Evolutionary conservation across 2,797 vertebrate species (phyloP).

Genomic region (Clarias laeviceps): DNA sequence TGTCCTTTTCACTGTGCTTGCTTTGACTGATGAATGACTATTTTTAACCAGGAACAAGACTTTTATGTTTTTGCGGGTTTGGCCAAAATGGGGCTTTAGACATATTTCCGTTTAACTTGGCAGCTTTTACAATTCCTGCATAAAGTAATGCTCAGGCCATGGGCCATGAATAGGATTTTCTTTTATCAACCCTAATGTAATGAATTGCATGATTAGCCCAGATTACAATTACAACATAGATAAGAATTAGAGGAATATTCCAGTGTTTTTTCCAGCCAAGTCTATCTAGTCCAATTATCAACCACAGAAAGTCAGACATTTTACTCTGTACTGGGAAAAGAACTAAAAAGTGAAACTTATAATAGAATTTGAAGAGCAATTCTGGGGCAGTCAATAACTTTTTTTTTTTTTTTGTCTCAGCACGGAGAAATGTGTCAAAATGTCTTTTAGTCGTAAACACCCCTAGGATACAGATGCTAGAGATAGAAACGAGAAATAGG

Average conservation of each 20-base stretch:
- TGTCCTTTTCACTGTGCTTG: conserved; percentile 10
- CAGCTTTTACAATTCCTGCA: not conserved
- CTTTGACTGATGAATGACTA: conserved; percentile 14
- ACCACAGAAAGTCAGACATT: not conserved
- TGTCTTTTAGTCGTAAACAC: not conserved
- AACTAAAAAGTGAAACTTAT: too few relatives aligned
- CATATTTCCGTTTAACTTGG: not conserved
- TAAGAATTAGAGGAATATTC: conserved; percentile 8
- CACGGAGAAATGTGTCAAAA: conserved; percentile 5
- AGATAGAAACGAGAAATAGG: not conserved
- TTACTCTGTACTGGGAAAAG: not conserved
- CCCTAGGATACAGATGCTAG: not conserved
- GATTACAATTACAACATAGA: not conserved
- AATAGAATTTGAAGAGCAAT: not conserved
- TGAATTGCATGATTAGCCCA: not conserved
- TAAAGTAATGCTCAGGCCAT: not conserved
- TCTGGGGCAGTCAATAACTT: not conserved
- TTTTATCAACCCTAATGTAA: not conserved
- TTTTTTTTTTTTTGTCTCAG: not conserved
- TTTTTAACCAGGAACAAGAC: conserved; percentile 14
- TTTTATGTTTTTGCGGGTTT: conserved; percentile 1
- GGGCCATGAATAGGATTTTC: too few relatives aligned
- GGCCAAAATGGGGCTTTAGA: not conserved
- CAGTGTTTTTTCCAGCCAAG: not conserved
- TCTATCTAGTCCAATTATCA: not conserved